A percentile compares a stretch with the other conserved stretches of the same genome.
phyloP scores from a whole-genome alignment of 2,113 vertebrate genomes.

The Leptosomus discolor region DNA sequence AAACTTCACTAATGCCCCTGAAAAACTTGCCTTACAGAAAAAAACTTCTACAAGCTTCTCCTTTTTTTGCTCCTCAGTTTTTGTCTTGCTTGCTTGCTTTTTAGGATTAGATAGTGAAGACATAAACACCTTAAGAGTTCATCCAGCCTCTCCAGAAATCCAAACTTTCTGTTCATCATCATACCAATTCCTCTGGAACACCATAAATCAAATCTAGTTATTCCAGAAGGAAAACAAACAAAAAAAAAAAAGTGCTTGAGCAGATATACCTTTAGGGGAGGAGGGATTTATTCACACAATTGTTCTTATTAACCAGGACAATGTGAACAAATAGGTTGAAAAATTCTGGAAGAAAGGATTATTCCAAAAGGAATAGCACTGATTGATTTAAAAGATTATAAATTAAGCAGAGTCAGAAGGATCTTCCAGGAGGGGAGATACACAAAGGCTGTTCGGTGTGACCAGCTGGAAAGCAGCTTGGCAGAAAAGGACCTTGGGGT shows the following conservation, averaged over 20 bases:
- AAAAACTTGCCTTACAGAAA: background rate
- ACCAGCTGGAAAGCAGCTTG: background rate
- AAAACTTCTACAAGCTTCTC: background rate
- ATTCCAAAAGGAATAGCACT: background rate
- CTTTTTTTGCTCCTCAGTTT: background rate
- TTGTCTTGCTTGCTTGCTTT: background rate
- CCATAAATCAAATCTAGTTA: background rate
- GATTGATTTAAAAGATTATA: background rate
- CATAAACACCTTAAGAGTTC: background rate
- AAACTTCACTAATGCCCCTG: background rate
- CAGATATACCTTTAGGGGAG: background rate
- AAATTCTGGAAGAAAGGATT: background rate
- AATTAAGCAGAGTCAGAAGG: background rate
- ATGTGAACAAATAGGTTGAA: accelerated
- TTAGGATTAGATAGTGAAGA: background rate
- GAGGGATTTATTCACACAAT: background rate
- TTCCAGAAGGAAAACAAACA: too few species aligned
- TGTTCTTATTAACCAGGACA: background rate
- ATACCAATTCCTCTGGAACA: background rate
- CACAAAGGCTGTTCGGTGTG: background rate
- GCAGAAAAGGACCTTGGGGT: background rate
- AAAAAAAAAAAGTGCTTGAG: background rate
- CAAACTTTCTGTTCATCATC: background rate
- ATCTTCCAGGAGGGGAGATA: background rate
- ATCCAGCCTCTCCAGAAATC: background rate